Base-by-base conservation (phyloP, 2,888 invertebrate species). In the Nudaria mundana region DNA sequence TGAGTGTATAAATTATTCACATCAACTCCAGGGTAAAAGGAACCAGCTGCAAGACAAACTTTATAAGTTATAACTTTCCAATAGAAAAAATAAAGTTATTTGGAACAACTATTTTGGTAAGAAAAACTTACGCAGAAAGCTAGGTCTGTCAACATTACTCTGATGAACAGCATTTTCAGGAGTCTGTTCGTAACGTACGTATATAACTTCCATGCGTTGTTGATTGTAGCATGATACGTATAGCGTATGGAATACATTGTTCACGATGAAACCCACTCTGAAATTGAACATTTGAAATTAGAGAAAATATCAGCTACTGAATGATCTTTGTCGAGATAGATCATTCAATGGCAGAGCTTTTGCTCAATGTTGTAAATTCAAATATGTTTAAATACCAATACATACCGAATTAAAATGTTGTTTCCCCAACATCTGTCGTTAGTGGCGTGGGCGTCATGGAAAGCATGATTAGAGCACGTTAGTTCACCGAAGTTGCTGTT, bases 171-270 rank as follows among this genome's bases (percentile, higher is more conserved):
- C 76, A 42, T 91, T 89, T 0, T 70, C 71, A 0, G 81, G 64
- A 8, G 79, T 81, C 47, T 91, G 77, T 28, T 84, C 78, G 40
- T 84, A 86, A 67, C 85, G 81, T 0, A 89, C 88, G 52, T 91
- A 92, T 5, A 91, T 55, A 0, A 91, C 86, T 50, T 85, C 87
- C 37, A 90, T 70, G 11, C 42, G 42, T 29, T 24, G 37, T 14
- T 81, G 75, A 63, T 92, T 87, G 53, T 90, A 91, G 65, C 92
- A 92, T 6, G 0, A 79, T 52, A 77, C 81, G 50, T 89, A 89
- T 5, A 82, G 61, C 11, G 81, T 75, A 45, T 90, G 73, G 64
- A 92, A 90, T 6, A 76, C 68, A 11, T 71, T 70, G 43, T 78
- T 68, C 0, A 90, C 76, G 14, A 69, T 61, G 63, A 90, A 91